These are phyloP conservation scores for Morpho helenor DNA, from an alignment of 2,888 invertebrate species.

Conservation along the genomic window DNA sequence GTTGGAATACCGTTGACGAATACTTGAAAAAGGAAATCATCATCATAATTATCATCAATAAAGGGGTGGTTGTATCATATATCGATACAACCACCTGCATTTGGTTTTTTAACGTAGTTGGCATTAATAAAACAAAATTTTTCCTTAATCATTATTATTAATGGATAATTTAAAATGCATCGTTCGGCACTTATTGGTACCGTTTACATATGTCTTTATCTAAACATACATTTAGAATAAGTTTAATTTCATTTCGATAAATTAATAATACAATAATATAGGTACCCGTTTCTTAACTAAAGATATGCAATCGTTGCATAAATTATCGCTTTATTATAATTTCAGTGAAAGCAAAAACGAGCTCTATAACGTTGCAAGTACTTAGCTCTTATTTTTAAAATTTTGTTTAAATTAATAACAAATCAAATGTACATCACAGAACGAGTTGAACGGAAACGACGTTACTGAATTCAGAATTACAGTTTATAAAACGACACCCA, in stretches of 20 bases:
- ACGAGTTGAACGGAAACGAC: conserved; percentile 12
- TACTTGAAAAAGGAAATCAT: too few species aligned
- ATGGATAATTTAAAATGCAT: conserved; percentile 68
- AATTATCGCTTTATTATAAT: conserved; percentile 2
- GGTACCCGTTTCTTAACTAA: conserved; percentile 33
- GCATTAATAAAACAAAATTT: conserved; percentile 41
- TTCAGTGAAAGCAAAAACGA: conserved; percentile 5
- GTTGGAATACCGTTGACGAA: too few species aligned
- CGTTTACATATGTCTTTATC: conserved; percentile 52
- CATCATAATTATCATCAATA: too few species aligned
- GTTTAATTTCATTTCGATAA: conserved; percentile 34
- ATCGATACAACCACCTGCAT: background rate
- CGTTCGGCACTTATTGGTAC: conserved; percentile 49
- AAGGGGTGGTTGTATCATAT: too few species aligned
- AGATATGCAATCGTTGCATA: conserved; percentile 23
- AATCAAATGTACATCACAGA: conserved; percentile 17
- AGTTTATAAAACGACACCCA: conserved; percentile 27
- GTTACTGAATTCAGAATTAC: conserved; percentile 13
- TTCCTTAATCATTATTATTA: conserved; percentile 50
- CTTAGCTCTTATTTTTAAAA: conserved; percentile 5
- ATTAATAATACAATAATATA: conserved; percentile 28
- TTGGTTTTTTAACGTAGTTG: background rate
- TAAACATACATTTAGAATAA: conserved; percentile 58
- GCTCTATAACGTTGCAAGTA: conserved; percentile 16
- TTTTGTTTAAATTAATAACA: conserved; percentile 8